These are phyloP conservation scores for Perizoma affinitatum DNA, from an alignment of 2,888 invertebrate species.

Conservation along the genomic window DNA sequence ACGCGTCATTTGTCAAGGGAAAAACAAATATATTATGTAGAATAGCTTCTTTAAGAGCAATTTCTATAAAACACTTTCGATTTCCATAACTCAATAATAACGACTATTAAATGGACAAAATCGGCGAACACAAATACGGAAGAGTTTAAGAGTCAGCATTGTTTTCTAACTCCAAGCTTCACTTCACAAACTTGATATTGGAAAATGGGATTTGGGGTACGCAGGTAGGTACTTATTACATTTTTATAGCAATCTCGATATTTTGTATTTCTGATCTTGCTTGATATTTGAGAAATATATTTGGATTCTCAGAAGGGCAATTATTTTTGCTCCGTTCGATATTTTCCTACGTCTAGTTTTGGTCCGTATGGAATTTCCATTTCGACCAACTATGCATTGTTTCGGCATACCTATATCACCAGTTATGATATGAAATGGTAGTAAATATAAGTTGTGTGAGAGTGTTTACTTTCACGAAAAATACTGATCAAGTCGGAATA, in stretches of 20 bases:
- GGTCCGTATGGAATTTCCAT: neutral
- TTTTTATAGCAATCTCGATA: too few relatives aligned
- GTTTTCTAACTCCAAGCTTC: constrained; percentile 39
- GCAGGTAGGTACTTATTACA: too few relatives aligned
- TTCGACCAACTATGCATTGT: too few relatives aligned
- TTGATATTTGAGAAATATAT: neutral
- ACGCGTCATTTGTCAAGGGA: constrained; percentile 59
- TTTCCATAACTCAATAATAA: constrained; percentile 63
- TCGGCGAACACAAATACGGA: constrained; percentile 45
- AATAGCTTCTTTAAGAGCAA: constrained; percentile 61
- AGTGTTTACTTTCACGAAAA: too few relatives aligned
- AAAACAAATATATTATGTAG: constrained; percentile 73
- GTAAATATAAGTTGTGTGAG: too few relatives aligned
- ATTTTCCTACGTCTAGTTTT: neutral
- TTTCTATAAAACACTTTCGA: constrained; percentile 62
- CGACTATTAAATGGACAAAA: constrained; percentile 41
- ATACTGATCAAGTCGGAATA: neutral
- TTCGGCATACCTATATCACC: too few relatives aligned
- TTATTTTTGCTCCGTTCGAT: neutral
- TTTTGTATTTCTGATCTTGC: too few relatives aligned
- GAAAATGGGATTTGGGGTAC: constrained; percentile 5
- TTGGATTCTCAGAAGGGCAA: neutral
- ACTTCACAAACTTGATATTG: constrained; percentile 10
- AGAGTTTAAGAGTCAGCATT: constrained; percentile 51
- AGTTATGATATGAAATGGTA: too few relatives aligned